Conservation (phyloP, 2,113 vertebrate genomes). For the Paedocypris sp. region DNA sequence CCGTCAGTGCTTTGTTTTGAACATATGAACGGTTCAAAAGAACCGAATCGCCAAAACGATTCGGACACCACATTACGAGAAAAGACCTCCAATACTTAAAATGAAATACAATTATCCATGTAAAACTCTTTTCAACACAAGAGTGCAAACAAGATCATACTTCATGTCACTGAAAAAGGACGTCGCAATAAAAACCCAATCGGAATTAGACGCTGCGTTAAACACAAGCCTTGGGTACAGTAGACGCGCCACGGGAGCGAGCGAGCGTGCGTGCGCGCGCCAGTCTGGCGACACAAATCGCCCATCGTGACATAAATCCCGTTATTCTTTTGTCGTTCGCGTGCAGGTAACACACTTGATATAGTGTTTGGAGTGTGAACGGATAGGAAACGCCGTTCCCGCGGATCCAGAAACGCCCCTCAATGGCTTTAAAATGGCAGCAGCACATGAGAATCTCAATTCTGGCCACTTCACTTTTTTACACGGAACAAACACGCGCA, state of each 20-base stretch:
- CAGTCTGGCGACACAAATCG: no score
- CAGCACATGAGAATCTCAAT: background rate
- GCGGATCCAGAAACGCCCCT: conserved; percentile 38
- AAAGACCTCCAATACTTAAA: background rate
- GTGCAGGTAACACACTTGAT: background rate
- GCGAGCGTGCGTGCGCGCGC: no score
- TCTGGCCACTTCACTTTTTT: background rate
- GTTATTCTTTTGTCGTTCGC: background rate
- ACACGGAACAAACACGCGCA: no score
- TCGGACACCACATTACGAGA: no score
- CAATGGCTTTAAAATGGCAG: conserved; percentile 44
- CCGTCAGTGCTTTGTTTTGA: background rate
- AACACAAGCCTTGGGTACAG: background rate
- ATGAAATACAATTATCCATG: conserved; percentile 3
- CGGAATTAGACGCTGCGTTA: no score
- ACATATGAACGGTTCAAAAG: background rate
- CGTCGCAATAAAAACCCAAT: no score
- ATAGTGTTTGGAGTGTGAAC: no score
- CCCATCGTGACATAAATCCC: background rate
- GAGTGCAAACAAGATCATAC: conserved; percentile 32
- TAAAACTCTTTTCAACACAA: no score
- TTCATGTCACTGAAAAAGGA: no score
- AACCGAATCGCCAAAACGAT: background rate
- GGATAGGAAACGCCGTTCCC: conserved; percentile 21
- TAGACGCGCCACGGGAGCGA: no score